Conservation (phyloP, 2,888 invertebrate species). For the Mechanitis mazaeus region DNA sequence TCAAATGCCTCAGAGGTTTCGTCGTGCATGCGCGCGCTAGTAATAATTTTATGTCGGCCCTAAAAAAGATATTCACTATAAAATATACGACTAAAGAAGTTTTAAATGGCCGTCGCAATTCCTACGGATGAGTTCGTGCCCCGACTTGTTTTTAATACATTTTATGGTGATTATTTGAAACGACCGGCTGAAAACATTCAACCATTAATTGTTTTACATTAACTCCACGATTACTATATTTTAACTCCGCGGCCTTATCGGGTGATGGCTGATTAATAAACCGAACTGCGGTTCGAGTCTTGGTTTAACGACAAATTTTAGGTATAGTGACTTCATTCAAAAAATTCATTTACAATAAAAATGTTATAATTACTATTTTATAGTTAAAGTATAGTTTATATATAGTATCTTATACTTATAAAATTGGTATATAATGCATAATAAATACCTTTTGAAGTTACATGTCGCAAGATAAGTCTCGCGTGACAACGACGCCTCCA, state of each 20-base stretch:
- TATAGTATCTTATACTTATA: too few relatives aligned
- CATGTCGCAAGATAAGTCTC: conserved; percentile 41
- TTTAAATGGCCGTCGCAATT: conserved; percentile 29
- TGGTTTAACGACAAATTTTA: too few relatives aligned
- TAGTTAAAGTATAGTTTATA: too few relatives aligned
- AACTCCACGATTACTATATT: neutral
- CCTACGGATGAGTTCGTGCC: conserved; percentile 22
- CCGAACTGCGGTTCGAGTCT: too few relatives aligned
- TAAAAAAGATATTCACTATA: conserved; percentile 31
- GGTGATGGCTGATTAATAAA: too few relatives aligned
- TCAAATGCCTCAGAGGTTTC: conserved; percentile 15
- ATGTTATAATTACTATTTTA: too few relatives aligned
- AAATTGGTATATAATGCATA: too few relatives aligned
- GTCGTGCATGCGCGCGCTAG: conserved; percentile 28
- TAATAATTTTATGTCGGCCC: conserved; percentile 28
- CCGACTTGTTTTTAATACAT: conserved; percentile 16
- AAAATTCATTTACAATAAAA: too few relatives aligned
- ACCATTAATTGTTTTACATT: conserved; percentile 19
- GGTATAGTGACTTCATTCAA: too few relatives aligned
- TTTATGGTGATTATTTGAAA: conserved; percentile 7
- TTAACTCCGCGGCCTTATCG: too few relatives aligned
- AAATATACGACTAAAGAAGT: conserved; percentile 30
- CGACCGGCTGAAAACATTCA: conserved; percentile 14
- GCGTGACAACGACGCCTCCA: conserved; percentile 36
- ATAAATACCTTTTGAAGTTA: neutral